A percentile compares a stretch with the other conserved stretches of the same genome.
These are phyloP conservation scores for Lineus longissimus DNA, from an alignment of 1,140 invertebrate genomes.

Conservation along the genomic window DNA sequence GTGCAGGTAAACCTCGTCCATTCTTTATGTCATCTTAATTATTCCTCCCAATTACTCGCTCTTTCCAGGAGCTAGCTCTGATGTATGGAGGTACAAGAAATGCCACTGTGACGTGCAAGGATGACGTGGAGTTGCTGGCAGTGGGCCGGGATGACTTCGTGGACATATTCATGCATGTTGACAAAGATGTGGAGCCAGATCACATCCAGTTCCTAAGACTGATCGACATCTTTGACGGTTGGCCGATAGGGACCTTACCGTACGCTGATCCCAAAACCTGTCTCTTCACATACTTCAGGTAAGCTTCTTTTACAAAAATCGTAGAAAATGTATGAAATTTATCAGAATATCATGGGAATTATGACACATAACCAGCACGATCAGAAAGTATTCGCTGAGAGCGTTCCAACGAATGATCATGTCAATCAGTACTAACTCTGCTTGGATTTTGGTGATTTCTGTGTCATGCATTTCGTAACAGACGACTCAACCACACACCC, in stretches of 20 bases:
- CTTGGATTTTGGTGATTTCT: too few relatives aligned
- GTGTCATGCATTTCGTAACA: too few relatives aligned
- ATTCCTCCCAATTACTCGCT: background rate
- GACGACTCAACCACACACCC: too few relatives aligned
- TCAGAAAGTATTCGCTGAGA: too few relatives aligned
- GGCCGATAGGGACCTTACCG: slow-evolving; percentile 43
- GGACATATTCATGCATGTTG: slow-evolving; percentile 48
- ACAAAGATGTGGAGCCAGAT: slow-evolving; percentile 40
- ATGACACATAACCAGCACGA: too few relatives aligned
- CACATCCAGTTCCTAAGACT: slow-evolving; percentile 41
- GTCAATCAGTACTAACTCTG: too few relatives aligned
- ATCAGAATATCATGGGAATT: too few relatives aligned
- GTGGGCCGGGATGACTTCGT: slow-evolving; percentile 50
- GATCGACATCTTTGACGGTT: slow-evolving; percentile 33
- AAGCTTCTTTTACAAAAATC: background rate
- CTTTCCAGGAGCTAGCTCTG: slow-evolving; percentile 45
- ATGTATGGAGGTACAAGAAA: slow-evolving; percentile 44
- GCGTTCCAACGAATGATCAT: too few relatives aligned
- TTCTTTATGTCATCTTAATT: too few relatives aligned
- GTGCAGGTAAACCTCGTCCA: too few relatives aligned
- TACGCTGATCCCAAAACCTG: slow-evolving; percentile 43
- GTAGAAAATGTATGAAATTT: too few relatives aligned
- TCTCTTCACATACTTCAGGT: slow-evolving; percentile 48
- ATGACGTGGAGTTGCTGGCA: slow-evolving; percentile 45
- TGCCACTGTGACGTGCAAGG: slow-evolving; percentile 48